phyloP scores from a whole-genome alignment of 2,113 vertebrate genomes.

The Tiliqua scincoides region DNA sequence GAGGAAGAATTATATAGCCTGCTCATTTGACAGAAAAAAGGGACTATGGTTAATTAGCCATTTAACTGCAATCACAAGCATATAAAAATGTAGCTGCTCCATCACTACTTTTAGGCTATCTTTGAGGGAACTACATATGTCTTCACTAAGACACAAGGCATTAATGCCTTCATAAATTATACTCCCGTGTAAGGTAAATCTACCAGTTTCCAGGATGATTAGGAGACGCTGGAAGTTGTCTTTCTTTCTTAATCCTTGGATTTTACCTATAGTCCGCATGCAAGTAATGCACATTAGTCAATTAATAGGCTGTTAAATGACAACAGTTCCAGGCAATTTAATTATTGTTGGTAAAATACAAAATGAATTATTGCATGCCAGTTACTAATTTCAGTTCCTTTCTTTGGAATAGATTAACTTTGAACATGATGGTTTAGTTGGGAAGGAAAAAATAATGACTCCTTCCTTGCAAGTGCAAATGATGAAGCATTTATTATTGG shows the following conservation, averaged over 20 bases:
- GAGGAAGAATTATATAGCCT: not conserved
- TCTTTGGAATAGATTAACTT: slow-evolving; percentile 76
- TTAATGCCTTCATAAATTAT: slow-evolving; percentile 45
- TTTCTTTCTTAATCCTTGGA: slow-evolving; percentile 81
- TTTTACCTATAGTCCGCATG: slow-evolving; percentile 84
- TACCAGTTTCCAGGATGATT: slow-evolving; percentile 48
- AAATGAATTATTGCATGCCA: slow-evolving; percentile 83
- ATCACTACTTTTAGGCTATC: slow-evolving; percentile 13
- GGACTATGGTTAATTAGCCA: slow-evolving; percentile 16
- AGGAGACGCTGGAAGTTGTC: slow-evolving; percentile 52
- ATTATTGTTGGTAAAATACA: slow-evolving; percentile 85
- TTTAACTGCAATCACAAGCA: slow-evolving; percentile 37
- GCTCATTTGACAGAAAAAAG: slow-evolving; percentile 21
- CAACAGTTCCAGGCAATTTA: slow-evolving; percentile 95
- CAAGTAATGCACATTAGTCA: slow-evolving; percentile 93
- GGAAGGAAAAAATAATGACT: slow-evolving; percentile 19
- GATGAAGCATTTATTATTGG: slow-evolving; percentile 34
- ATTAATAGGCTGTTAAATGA: slow-evolving; percentile 99
- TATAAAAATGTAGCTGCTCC: slow-evolving; percentile 19
- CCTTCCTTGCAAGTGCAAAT: slow-evolving; percentile 49
- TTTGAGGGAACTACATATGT: not conserved
- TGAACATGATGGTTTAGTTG: slow-evolving; percentile 64
- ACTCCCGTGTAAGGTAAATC: slow-evolving; percentile 50
- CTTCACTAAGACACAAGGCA: slow-evolving; percentile 31
- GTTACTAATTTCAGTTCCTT: slow-evolving; percentile 75